Conservation (phyloP, 35 echinoderm and acorn worm genomes). For the Acanthaster planci region DNA sequence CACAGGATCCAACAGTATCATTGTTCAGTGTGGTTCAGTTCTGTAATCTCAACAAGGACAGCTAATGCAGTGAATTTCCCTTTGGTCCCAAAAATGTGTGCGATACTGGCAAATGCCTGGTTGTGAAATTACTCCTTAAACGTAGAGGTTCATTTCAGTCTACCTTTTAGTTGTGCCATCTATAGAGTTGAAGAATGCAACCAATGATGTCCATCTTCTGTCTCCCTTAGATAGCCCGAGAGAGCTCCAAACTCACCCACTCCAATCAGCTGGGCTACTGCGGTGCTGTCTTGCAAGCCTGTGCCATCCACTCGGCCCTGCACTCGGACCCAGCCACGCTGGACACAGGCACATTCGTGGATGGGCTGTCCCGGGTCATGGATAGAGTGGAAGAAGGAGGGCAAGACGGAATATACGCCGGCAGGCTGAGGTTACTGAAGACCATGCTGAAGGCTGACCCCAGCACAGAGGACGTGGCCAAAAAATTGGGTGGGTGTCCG, state of each 20-base stretch:
- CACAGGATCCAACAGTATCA: no score
- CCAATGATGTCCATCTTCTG: neutral
- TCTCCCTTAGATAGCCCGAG: conserved; percentile 55
- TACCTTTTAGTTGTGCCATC: no score
- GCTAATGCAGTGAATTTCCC: no score
- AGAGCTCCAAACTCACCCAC: conserved; percentile 84
- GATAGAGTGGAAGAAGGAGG: conserved; percentile 47
- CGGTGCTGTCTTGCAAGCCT: conserved; percentile 79
- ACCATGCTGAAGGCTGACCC: conserved; percentile 4
- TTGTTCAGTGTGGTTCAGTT: no score
- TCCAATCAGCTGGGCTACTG: conserved; percentile 78
- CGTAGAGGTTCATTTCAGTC: no score
- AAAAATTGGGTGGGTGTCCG: conserved; percentile 29
- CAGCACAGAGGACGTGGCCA: neutral
- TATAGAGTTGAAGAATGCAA: conserved; percentile 57
- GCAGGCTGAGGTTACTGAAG: conserved; percentile 6
- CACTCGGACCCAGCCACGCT: conserved; percentile 55
- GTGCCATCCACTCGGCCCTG: conserved; percentile 75
- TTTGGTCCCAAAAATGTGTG: no score
- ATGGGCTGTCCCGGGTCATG: conserved; percentile 67
- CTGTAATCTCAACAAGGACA: no score
- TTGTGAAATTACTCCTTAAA: no score
- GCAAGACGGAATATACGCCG: neutral
- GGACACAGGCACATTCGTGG: conserved; percentile 53
- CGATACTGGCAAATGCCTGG: no score